Base-by-base conservation (phyloP, 1,140 invertebrate genomes). In the Leptinotarsa defecta region DNA sequence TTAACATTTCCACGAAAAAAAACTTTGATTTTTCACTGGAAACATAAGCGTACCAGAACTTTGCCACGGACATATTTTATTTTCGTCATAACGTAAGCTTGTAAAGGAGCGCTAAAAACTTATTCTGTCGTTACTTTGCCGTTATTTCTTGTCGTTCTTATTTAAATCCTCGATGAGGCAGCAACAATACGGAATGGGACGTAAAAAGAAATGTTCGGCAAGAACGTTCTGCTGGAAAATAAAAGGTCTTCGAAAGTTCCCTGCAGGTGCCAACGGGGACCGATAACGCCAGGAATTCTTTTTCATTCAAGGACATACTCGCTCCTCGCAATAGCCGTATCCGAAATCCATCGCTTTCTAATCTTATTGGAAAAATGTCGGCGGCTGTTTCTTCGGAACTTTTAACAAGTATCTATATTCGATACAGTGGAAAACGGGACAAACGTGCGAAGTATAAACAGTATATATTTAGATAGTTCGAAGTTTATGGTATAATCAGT, bases 221-320 rank as follows among this genome's bases (percentile, higher is more conserved):
- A 43, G 8, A 43, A 43, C 34, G 34, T 43, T 43, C 1, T 57
- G 15, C 52, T 57, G 52, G 1, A 57, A 71, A 70, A 69, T 70
- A 67, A 67, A 67, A 67, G 64, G 20, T 22, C 64, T 67, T n/a
- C 27, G 27, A 34, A 34, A 67, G 64, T 67, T 67, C 64, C n/a
- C 24, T 34, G 5, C 64, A 67, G 64, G 64, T 67, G 64, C 64
- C 64, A 67, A 67, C 17, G 3, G 64, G 64, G 64, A 67, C n/a
- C 19, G 64, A 67, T 67, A 67, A 24, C 27, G 64, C 19, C 64
- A 67, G 22, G 27, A 67, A 24, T 67, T 22, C 64, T 67, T 67
- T 67, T 34, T 67, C 64, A 67, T 67, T 67, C 64, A 13, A 67
- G 64, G 64, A 67, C 64, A 43, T 43, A 63, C 61, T 63, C 22